A percentile compares a stretch with the other conserved stretches of the same genome.
Conservation (phyloP, 2,888 invertebrate species). For the Drosophila flavopinicola region DNA sequence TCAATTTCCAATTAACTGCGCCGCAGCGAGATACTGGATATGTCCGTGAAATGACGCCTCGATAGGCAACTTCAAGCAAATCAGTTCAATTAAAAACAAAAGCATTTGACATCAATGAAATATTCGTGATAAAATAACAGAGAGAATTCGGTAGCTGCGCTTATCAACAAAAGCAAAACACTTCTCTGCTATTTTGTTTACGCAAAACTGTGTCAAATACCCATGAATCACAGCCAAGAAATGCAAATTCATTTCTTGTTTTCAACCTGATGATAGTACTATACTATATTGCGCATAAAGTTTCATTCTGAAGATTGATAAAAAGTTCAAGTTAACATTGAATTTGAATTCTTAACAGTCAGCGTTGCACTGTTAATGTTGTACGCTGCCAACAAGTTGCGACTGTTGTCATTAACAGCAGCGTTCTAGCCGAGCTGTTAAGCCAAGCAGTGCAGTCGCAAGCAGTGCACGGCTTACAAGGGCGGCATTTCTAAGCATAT, state of each 20-base stretch:
- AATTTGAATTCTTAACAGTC: constrained; percentile 13
- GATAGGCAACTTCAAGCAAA: constrained; percentile 47
- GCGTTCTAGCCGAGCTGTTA: neutral
- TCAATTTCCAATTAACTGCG: constrained; percentile 70
- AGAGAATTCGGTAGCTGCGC: constrained; percentile 54
- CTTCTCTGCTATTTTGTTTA: constrained; percentile 54
- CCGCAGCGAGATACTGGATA: constrained; percentile 45
- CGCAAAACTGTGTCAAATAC: constrained; percentile 48
- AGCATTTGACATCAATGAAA: constrained; percentile 63
- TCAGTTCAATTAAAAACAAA: constrained; percentile 67
- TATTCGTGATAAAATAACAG: constrained; percentile 23
- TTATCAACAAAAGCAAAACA: constrained; percentile 43
- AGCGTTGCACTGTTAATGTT: constrained; percentile 11
- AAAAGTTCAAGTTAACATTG: constrained; percentile 12
- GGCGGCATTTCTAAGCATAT: constrained; percentile 16
- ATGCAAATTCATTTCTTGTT: constrained; percentile 26
- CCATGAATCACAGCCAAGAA: constrained; percentile 35
- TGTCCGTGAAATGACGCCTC: constrained; percentile 31
- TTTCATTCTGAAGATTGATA: constrained; percentile 11
- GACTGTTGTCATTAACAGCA: constrained; percentile 5
- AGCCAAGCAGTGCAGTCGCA: constrained; percentile 33
- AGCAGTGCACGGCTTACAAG: constrained; percentile 29
- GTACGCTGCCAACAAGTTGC: constrained; percentile 41
- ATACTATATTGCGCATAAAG: constrained; percentile 21
- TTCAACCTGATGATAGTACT: neutral